Base-by-base conservation (phyloP, 2,888 invertebrate genomes). In the Neoascia interrupta region DNA sequence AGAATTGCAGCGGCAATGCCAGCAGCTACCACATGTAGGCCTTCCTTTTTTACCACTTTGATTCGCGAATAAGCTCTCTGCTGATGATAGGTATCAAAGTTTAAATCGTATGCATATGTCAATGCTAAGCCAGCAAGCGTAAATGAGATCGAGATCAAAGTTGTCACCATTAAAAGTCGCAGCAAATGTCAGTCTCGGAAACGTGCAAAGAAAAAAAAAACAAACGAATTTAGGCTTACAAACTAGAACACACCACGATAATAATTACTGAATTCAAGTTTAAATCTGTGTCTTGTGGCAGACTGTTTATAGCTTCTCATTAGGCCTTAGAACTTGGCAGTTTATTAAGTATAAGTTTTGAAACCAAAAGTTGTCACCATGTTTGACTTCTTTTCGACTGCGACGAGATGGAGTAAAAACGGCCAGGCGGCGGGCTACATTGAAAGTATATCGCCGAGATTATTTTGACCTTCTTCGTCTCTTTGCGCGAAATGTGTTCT, bases 81-180 rank as follows among this genome's bases (percentile, higher is more conserved):
- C 1, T 15, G 8, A 15, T 37, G 11, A 23, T 15, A 37, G 60
- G 34, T 21, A 31, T 47, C 60, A 54, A 53, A 28, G 41, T 21
- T 41, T 68, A 53, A 43, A 68, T 21, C 41, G 53, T 61, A 75
- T 74, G 74, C 66, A 66, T 47, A 68, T 68, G 60, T 75, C 74
- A 75, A 75, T 75, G 74, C 61, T 75, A 75, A 75, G 34, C 54
- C 47, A 49, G 41, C 61, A 69, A 61, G 74, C 60, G 47, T 49
- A 75, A 69, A 61, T 69, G 69, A 75, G 68, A 75, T 75, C 74
- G 74, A 75, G 74, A 75, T 75, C 74, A 75, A 74, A 74, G 74
- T 61, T 74, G 74, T 56, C 64, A 31, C 53, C 36, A 47, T 66
- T 49, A 43, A 60, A 74, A 45, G 31, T 74, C 45, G 60, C 23